Percentiles rank a stretch among this genome's conserved stretches.
These are phyloP conservation scores for Protomyctophum bolini DNA, from an alignment of 2,113 vertebrate genomes.

Conservation along the genomic window DNA sequence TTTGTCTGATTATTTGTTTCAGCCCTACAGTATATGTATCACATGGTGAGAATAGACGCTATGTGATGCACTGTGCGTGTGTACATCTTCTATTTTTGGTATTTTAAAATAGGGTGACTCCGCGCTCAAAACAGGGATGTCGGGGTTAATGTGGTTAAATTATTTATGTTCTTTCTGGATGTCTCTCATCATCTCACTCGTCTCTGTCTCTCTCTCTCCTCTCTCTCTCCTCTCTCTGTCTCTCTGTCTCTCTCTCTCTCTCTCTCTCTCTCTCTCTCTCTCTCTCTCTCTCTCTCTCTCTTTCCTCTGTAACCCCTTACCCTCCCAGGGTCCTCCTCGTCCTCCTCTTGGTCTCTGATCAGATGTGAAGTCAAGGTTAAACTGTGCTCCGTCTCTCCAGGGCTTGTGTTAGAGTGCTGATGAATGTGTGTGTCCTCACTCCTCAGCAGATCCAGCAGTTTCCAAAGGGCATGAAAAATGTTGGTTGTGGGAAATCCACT, in stretches of 20 bases:
- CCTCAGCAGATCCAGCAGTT: constrained; percentile 31
- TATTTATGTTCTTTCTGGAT: too few species aligned
- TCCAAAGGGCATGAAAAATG: constrained; percentile 1
- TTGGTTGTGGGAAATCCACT: too few species aligned
- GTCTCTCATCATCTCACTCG: constrained; percentile 9
- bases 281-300: constrained; percentile 22
- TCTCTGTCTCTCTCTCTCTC: constrained; percentile 21
- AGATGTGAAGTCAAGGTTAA: constrained; percentile 60
- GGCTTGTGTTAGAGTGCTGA: constrained; percentile 53
- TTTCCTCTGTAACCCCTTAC: neutral
- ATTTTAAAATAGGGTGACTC: too few species aligned
- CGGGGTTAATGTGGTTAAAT: too few species aligned
- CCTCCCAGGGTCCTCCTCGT: neutral
- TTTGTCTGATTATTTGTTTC: constrained; percentile 7
- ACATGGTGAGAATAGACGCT: too few species aligned
- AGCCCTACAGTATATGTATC: too few species aligned
- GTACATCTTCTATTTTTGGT: too few species aligned
- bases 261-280: constrained; percentile 27
- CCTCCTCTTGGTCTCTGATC: constrained; percentile 21
- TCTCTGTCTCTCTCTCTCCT: constrained; percentile 18
- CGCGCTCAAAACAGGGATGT: too few species aligned
- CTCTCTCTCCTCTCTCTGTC: neutral
- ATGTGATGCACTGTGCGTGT: too few species aligned
- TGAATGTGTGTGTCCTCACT: constrained; percentile 61
- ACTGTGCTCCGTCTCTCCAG: constrained; percentile 39